phyloP scores from a whole-genome alignment of 2,888 invertebrate genomes.

The Rhynchonema sp. region DNA sequence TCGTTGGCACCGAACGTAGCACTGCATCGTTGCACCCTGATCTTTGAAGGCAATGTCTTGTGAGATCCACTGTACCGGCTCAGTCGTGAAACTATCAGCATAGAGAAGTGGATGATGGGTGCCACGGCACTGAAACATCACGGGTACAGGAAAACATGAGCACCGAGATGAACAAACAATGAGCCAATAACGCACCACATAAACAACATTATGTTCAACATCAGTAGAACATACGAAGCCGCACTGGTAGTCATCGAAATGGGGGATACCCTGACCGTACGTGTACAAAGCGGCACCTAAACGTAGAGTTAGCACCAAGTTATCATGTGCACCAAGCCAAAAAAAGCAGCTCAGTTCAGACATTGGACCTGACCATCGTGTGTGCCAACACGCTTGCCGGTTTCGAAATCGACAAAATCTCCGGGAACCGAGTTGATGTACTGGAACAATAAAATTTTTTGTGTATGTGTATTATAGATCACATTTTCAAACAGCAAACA shows the following conservation, averaged over 20 bases:
- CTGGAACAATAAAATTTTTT: constrained; percentile 37
- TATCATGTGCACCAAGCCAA: background rate
- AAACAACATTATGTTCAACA: background rate
- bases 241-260: background rate
- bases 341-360: background rate
- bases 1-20: background rate
- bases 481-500: too few species aligned
- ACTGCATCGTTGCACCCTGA: background rate
- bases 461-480: too few species aligned
- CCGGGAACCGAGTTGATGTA: constrained; percentile 61
- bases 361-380: constrained; percentile 42
- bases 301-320: background rate
- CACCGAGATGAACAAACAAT: too few species aligned
- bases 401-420: constrained; percentile 59
- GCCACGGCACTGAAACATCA: background rate
- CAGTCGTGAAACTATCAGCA: background rate
- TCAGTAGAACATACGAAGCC: background rate
- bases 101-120: background rate
- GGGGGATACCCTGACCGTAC: background rate
- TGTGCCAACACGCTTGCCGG: constrained; percentile 35
- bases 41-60: background rate
- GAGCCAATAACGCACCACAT: too few species aligned
- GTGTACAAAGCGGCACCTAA: background rate
- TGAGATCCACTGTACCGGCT: background rate
- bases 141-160: background rate